These are phyloP conservation scores for Pilophorus perplexus DNA, from an alignment of 2,888 invertebrate species.

Conservation along the genomic window DNA sequence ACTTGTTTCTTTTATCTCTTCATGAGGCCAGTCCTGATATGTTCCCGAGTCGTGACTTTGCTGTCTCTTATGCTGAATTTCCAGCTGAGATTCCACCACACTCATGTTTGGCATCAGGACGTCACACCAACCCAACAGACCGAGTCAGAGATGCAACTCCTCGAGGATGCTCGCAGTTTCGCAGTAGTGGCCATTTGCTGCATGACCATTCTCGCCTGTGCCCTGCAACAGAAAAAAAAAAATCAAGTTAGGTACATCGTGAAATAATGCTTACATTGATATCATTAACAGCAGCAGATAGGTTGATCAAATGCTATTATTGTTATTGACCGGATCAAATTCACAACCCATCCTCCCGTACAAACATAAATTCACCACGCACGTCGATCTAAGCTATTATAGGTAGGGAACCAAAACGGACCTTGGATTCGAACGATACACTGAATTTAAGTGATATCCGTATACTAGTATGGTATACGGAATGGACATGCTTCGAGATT, in stretches of 20 bases:
- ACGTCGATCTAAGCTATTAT: no score
- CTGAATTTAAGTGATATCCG: no score
- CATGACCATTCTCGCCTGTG: not conserved
- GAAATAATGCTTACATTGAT: not conserved
- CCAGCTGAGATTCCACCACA: slow-evolving; percentile 41
- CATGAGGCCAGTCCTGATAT: slow-evolving; percentile 50
- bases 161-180: not conserved
- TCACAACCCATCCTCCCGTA: no score
- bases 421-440: no score
- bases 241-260: not conserved
- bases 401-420: no score
- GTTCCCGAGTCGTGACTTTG: slow-evolving; percentile 51
- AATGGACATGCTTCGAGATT: no score
- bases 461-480: no score
- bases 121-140: slow-evolving; percentile 1
- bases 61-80: slow-evolving; percentile 49
- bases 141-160: not conserved
- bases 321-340: not conserved
- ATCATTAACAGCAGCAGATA: no score
- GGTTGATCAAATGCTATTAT: not conserved
- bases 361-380: no score
- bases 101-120: slow-evolving; percentile 17
- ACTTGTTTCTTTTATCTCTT: slow-evolving; percentile 42
- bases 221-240: not conserved
- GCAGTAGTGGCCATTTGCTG: not conserved